A percentile compares a stretch with the other conserved stretches of the same genome.
Conservation (phyloP, 2,113 vertebrate genomes). For the Rattus rattus region DNA sequence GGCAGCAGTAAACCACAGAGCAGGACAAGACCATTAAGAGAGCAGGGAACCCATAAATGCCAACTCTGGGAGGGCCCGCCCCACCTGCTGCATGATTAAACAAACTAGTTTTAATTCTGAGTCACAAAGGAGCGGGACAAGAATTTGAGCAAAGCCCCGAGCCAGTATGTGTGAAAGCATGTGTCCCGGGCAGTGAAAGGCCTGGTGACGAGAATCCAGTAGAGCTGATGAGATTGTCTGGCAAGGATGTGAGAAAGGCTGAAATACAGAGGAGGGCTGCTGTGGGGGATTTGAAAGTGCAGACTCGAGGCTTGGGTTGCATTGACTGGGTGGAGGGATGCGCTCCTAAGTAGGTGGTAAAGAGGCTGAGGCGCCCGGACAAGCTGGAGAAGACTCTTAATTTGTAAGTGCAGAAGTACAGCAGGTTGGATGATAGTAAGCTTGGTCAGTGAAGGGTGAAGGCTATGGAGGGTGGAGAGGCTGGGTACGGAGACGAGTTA, state of each 20-base stretch:
- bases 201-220: rapidly evolving
- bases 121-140: background rate
- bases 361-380: background rate
- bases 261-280: no score
- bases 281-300: background rate
- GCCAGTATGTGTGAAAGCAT: background rate
- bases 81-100: background rate
- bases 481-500: background rate
- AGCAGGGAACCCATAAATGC: constrained; percentile 2
- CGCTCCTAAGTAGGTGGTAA: background rate
- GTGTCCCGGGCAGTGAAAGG: background rate
- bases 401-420: background rate
- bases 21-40: background rate
- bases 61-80: background rate
- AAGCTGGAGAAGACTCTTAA: background rate
- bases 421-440: background rate
- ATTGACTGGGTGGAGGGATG: background rate
- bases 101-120: background rate
- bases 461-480: background rate
- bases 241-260: background rate
- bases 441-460: background rate
- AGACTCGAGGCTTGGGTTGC: background rate
- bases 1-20: background rate
- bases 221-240: background rate
- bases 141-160: background rate